phyloP scores from a whole-genome alignment of 2,888 invertebrate species.

The Drosophila acutilabella region DNA sequence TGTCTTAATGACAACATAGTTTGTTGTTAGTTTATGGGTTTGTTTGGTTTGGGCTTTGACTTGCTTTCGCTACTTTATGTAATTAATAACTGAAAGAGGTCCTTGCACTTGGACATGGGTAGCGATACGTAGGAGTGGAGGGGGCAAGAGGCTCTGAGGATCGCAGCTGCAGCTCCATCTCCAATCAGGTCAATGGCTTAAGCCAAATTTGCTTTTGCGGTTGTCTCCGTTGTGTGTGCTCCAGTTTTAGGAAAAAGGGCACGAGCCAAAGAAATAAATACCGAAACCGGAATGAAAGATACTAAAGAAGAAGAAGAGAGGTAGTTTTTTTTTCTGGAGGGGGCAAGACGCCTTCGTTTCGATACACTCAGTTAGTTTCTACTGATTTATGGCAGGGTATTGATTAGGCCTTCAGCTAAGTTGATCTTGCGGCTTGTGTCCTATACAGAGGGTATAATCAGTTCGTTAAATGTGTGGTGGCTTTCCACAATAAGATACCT shows the following conservation, averaged over 20 bases:
- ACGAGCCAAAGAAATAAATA: constrained; percentile 42
- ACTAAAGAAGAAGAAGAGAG: neutral
- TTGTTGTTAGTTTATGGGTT: constrained; percentile 27
- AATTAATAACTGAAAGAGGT: constrained; percentile 46
- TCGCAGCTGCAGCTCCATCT: constrained; percentile 44
- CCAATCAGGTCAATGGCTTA: constrained; percentile 67
- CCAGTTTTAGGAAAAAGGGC: constrained; percentile 46
- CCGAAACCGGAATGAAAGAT: neutral
- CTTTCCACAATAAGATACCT: too few relatives aligned
- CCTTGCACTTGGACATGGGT: constrained; percentile 22
- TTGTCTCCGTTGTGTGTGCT: constrained; percentile 37
- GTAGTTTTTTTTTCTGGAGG: neutral
- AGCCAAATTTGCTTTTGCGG: constrained; percentile 62
- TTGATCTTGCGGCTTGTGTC: neutral
- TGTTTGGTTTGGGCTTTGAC: constrained; percentile 26
- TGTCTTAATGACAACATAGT: constrained; percentile 24
- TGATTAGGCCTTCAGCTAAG: constrained; percentile 46
- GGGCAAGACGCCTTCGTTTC: constrained; percentile 9
- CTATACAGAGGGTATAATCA: neutral
- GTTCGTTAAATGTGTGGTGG: too few relatives aligned
- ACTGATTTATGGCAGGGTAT: constrained; percentile 73
- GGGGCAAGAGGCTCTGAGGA: neutral
- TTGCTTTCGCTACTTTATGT: constrained; percentile 31
- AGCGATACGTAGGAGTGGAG: neutral
- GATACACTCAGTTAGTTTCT: constrained; percentile 51